A percentile compares a stretch with the other conserved stretches of the same genome.
Conservation (phyloP, 2,797 vertebrate species). For the Coregonus sp. region DNA sequence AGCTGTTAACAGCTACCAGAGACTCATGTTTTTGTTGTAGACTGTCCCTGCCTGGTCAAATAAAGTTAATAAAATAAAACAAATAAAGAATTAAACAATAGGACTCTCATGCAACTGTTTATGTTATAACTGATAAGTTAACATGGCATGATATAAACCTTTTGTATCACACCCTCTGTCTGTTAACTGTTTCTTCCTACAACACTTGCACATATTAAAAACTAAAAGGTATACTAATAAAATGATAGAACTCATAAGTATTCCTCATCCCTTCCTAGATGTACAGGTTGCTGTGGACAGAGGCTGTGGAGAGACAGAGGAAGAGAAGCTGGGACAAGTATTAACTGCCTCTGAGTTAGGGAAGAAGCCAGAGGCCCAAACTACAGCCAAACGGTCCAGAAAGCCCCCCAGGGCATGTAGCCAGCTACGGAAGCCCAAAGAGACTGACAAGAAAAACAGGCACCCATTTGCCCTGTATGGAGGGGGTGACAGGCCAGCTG, state of each 20-base stretch:
- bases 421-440: slow-evolving; percentile 54
- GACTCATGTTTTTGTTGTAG: no score
- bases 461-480: slow-evolving; percentile 92
- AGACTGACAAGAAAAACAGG: slow-evolving; percentile 76
- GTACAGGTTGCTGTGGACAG: slow-evolving; percentile 23
- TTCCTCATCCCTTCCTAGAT: slow-evolving; percentile 30
- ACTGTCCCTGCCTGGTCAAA: no score
- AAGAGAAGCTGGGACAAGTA: slow-evolving; percentile 18
- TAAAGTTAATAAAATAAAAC: no score
- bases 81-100: background rate
- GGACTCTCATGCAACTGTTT: background rate
- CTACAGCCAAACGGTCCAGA: slow-evolving; percentile 57
- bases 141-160: background rate
- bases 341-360: slow-evolving; percentile 28
- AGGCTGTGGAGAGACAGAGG: slow-evolving; percentile 33
- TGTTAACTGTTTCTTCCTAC: no score
- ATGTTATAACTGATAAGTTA: background rate
- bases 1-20: no score
- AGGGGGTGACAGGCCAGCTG: slow-evolving; percentile 84
- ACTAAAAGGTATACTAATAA: no score
- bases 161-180: no score
- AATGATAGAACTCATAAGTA: no score
- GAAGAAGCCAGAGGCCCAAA: slow-evolving; percentile 45
- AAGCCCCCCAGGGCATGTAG: slow-evolving; percentile 68
- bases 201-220: no score